A percentile compares a stretch with the other conserved stretches of the same genome.
phyloP scores from a whole-genome alignment of 2,888 invertebrate genomes.

The Dynastes grantii region DNA sequence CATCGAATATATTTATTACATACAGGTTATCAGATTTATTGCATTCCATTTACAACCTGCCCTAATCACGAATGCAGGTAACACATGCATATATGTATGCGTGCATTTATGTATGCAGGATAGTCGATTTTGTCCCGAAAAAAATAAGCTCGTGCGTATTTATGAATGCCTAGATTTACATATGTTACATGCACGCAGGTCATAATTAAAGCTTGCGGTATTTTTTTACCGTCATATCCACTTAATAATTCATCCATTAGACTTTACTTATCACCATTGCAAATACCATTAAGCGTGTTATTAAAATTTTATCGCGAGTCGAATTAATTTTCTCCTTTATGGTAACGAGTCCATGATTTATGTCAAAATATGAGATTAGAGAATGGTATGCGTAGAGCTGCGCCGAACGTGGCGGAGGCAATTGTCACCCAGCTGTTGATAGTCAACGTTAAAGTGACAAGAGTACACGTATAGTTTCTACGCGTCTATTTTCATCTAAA shows the following conservation, averaged over 20 bases:
- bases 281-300: conserved; percentile 31
- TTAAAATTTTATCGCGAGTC: conserved; percentile 27
- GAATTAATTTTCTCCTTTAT: conserved; percentile 31
- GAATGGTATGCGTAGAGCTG: neutral
- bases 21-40: conserved; percentile 26
- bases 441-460: neutral
- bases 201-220: conserved; percentile 15
- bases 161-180: conserved; percentile 37
- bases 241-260: conserved; percentile 35
- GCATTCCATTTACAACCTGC: conserved; percentile 33
- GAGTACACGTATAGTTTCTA: neutral
- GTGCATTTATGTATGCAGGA: conserved; percentile 14
- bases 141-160: conserved; percentile 36
- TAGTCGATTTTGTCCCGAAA: conserved; percentile 29
- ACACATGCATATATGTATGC: conserved; percentile 14
- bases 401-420: neutral
- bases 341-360: conserved; percentile 20
- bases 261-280: conserved; percentile 36
- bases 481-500: neutral
- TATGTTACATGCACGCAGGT: conserved; percentile 15
- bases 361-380: conserved; percentile 34
- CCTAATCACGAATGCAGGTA: conserved; percentile 45
- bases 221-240: conserved; percentile 7
- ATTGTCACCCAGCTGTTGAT: neutral
- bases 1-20: neutral